phyloP scores from a whole-genome alignment of 2,113 vertebrate species.

The Gallinago paraguaiae region DNA sequence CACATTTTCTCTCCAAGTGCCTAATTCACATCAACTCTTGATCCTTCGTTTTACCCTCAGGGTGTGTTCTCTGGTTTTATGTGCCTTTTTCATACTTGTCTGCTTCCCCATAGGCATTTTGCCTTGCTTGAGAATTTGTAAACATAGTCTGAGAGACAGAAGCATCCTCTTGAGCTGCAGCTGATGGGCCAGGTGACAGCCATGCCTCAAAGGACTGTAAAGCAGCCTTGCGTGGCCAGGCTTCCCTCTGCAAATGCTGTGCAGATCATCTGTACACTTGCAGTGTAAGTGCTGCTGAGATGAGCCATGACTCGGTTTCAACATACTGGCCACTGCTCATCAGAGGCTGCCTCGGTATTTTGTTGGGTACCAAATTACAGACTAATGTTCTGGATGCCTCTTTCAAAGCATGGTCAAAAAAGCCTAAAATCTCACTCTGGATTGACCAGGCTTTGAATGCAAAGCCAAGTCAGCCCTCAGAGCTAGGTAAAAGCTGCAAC shows the following conservation, averaged over 20 bases:
- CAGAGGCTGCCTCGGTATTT: neutral
- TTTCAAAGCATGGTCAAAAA: neutral
- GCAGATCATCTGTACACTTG: neutral
- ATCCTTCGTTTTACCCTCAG: neutral
- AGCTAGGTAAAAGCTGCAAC: neutral
- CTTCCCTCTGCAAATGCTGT: neutral
- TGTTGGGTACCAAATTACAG: neutral
- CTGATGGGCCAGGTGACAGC: neutral
- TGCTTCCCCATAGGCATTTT: neutral
- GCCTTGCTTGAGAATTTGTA: neutral
- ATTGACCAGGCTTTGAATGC: neutral
- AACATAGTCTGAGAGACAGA: neutral
- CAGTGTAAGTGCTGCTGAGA: neutral
- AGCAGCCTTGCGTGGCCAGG: neutral
- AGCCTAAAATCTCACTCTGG: neutral
- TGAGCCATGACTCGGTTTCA: neutral
- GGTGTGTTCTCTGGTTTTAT: neutral
- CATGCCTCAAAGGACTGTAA: neutral
- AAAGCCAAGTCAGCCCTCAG: neutral
- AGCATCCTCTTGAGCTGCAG: neutral
- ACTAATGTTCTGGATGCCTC: neutral
- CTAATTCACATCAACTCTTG: neutral
- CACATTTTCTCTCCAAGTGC: neutral
- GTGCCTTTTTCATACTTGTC: neutral
- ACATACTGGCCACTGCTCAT: neutral